These are phyloP conservation scores for Pseudomyrmex gracilis DNA, from an alignment of 1,140 invertebrate genomes.

Conservation along the genomic window DNA sequence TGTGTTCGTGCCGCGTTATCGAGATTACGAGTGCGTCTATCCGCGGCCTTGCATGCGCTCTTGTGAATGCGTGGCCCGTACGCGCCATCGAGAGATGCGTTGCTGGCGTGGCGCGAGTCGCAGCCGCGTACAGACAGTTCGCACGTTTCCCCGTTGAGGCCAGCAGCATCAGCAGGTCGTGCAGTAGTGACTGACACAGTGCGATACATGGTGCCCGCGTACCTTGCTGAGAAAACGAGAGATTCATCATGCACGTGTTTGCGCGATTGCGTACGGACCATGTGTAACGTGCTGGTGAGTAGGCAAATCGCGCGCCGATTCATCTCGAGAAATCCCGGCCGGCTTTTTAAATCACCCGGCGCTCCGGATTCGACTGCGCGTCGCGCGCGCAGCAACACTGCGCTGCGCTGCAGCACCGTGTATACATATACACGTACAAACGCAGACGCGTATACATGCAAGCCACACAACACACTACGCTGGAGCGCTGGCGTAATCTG, in stretches of 20 bases:
- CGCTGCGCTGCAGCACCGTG: not conserved
- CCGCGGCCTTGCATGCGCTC: conserved; percentile 18
- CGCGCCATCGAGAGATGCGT: conserved; percentile 67
- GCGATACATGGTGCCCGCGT: conserved; percentile 70
- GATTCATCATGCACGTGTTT: conserved; percentile 67
- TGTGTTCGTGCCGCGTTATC: conserved; percentile 39
- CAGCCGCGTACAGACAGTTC: conserved; percentile 32
- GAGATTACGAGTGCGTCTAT: conserved; percentile 46
- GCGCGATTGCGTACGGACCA: conserved; percentile 54
- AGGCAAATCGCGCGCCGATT: too few species aligned
- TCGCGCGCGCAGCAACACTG: conserved; percentile 17
- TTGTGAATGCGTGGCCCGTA: conserved; percentile 58
- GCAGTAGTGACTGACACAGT: conserved; percentile 34
- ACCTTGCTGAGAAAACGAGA: conserved; percentile 69
- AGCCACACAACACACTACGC: not conserved
- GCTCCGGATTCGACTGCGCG: not conserved
- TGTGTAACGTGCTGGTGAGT: conserved; percentile 75
- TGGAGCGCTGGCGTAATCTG: too few species aligned
- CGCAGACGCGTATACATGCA: conserved; percentile 13
- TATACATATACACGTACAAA: not conserved
- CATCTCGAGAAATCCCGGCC: not conserved
- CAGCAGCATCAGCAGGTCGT: conserved; percentile 22
- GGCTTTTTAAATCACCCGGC: conserved; percentile 50
- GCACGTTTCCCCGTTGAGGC: conserved; percentile 41
- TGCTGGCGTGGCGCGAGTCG: conserved; percentile 33